Base-by-base conservation (phyloP, 1,140 invertebrate genomes). In the Camponotus pennsylvanicus region DNA sequence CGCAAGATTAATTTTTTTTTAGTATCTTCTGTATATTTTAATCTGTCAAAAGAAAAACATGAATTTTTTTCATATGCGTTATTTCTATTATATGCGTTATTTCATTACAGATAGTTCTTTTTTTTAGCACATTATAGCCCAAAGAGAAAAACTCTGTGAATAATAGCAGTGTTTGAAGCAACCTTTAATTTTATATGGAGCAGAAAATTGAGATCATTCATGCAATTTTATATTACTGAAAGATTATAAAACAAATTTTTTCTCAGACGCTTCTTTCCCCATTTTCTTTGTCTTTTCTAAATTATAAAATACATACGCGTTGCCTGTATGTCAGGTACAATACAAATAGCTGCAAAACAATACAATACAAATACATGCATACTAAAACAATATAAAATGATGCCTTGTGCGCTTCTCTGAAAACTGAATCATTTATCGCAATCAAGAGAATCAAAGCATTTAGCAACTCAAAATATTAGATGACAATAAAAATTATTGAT, bases 191-290 rank as follows among this genome's bases (percentile, higher is more conserved):
- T 8, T 76, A 61, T 76, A 61, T 76, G 8, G 73, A 15, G 73
- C 55, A 76, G 73, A 76, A 76, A 76, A 76, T 76, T 34, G 34
- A 57, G n/a, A 21, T 15, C 11, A 37, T 76, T 76, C n/a, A 61
- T 27, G 21, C 18, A 61, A 76, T 61, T 21, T 76, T 11, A 61
- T 15, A 61, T 61, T 4, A 76, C 37, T 15, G 13, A 4, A 61
- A 61, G 37, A 61, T 42, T 76, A 55, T 61, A 61, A 76, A 59
- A 59, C 11, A 37, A n/a, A 61, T 76, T 76, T 76, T 76, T 76
- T 76, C 6, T 59, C 21, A 42, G 21, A 9, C 4, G 13, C 9
- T 37, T 57, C 57, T 75, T 75, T 75, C 13, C 11, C 18, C 13
- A 40, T 59, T 6, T 32, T 37, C 57, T 59, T 13, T 61, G 8